These are phyloP conservation scores for Coregonus sp. DNA, from an alignment of 2,797 vertebrate genomes.

Conservation along the genomic window DNA sequence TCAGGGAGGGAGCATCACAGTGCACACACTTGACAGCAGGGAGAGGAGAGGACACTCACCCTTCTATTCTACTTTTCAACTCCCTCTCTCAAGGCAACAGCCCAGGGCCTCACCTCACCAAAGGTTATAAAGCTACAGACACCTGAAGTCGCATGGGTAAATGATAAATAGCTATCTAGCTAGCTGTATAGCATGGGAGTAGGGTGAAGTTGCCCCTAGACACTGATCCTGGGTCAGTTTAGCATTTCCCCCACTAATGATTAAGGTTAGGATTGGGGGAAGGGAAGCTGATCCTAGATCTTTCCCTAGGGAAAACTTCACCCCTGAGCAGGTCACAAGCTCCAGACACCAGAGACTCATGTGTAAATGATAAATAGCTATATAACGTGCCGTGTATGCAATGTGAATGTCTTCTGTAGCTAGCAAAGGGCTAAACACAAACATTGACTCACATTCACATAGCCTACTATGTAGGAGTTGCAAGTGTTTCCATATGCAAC, in stretches of 20 bases:
- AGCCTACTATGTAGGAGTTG: no score
- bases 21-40: neutral
- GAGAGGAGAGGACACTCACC: slow-evolving; percentile 1
- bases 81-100: neutral
- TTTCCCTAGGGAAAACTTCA: no score
- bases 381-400: neutral
- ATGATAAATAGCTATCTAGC: neutral
- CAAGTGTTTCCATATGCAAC: no score
- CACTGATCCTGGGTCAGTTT: no score
- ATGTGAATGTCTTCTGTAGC: neutral
- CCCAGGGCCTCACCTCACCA: neutral
- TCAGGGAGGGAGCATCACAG: slow-evolving; percentile 26
- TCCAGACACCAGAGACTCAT: neutral
- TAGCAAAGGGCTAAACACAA: neutral
- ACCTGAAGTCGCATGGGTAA: neutral
- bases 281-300: no score
- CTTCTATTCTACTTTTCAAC: neutral
- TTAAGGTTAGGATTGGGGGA: no score
- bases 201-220: no score
- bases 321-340: neutral
- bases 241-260: no score
- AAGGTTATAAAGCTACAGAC: neutral
- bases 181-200: neutral
- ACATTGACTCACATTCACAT: neutral
- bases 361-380: neutral